Evolutionary conservation across 1,140 invertebrate species (phyloP).

Genomic region (Acromyrmex heyeri): DNA sequence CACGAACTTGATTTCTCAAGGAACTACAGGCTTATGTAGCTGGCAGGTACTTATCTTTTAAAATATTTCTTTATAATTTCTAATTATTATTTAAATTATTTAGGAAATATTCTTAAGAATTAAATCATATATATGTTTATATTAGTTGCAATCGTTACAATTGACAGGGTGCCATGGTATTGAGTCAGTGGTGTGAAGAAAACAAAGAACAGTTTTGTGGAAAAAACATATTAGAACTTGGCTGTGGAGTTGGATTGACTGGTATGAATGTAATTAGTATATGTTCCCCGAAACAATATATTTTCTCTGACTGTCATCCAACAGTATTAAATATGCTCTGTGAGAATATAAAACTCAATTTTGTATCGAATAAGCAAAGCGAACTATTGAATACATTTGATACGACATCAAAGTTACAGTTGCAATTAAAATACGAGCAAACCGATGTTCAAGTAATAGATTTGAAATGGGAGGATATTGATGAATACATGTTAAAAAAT

Average conservation of each 20-base stretch:
- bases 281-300: constrained; percentile 85
- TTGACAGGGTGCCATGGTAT: constrained; percentile 60
- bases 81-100: neutral
- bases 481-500: constrained; percentile 70
- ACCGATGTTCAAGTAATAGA: constrained; percentile 81
- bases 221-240: constrained; percentile 88
- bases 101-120: neutral
- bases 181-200: constrained; percentile 87
- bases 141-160: neutral
- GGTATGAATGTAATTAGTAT: constrained; percentile 85
- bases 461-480: constrained; percentile 86
- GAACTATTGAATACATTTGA: constrained; percentile 23
- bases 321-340: constrained; percentile 85
- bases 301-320: constrained; percentile 87
- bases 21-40: constrained; percentile 88
- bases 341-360: constrained; percentile 86
- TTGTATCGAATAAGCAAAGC: constrained; percentile 44
- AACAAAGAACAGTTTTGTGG: constrained; percentile 81
- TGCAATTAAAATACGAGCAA: constrained; percentile 65
- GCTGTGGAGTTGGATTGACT: constrained; percentile 88
- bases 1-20: constrained; percentile 87
- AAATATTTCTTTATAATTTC: neutral
- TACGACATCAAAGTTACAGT: constrained; percentile 58
- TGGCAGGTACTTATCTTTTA: constrained; percentile 85
- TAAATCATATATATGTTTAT: neutral